Base-by-base conservation (phyloP, 2,797 vertebrate species). In the Notoglanidium macrostoma region DNA sequence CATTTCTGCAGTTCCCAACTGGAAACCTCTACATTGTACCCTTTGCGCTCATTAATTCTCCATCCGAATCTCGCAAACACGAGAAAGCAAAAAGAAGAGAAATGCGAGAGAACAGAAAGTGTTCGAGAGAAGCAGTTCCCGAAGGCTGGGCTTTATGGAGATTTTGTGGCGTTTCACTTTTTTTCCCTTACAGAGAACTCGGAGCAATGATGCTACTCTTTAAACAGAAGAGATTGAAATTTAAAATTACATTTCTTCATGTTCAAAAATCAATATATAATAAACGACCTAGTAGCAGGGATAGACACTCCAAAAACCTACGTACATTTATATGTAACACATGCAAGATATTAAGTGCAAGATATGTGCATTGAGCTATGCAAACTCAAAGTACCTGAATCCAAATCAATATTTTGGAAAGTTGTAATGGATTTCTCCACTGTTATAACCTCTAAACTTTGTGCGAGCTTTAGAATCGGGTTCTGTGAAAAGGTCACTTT, bases 1-100 rank as follows among this genome's bases (percentile, higher is more conserved):
- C 93, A 95, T 96, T 95, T 95, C 74, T 32, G 87, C 63, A 6
- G 35, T 63, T 84, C 90, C 88, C 90, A 88, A 87, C 67, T 70
- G 76, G 90, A 86, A 89, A 78, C 81, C 35, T 83, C 87, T 67
- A 88, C 83, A 61, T 19, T 86, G 90, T 86, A 87, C 83, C 81
- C 78, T 85, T 79, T 89, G 67, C 21, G 87, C 89, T 92, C 92
- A 94, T 95, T 92, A 92, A 92, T 91, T 88, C 57, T 83, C 77
- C 85, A 86, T 81, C 49, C 86, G 83, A 84, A 68, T 68, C 85
- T 89, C 73, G 65, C 29, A 83, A 83, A 67, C 5, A 63, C n/a
- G 80, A 63, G 35, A 10, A 54, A 54, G 57, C 54, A 70, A 21
- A 78, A 54, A 54, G 76, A 79, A 40, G 54, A 26, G 77, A 57